These are phyloP conservation scores for Channa maculata DNA, from an alignment of 2,113 vertebrate genomes.

Conservation along the genomic window DNA sequence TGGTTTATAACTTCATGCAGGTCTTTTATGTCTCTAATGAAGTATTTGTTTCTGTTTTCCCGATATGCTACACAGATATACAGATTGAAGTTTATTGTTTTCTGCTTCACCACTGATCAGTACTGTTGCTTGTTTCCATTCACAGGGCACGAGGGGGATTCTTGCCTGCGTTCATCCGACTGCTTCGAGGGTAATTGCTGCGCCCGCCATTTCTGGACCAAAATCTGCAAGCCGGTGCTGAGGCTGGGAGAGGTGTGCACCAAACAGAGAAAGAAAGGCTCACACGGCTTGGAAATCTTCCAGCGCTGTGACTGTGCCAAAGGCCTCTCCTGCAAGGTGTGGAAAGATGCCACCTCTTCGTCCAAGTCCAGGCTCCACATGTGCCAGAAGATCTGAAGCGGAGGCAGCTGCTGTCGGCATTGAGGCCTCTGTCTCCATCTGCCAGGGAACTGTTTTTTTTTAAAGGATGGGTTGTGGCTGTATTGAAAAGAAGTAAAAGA, in stretches of 20 bases:
- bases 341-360: conserved; percentile 96
- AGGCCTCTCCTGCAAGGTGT: conserved; percentile 95
- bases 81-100: neutral
- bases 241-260: conserved; percentile 94
- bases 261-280: conserved; percentile 93
- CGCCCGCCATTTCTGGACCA: conserved; percentile 97
- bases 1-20: conserved; percentile 22
- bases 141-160: conserved; percentile 91
- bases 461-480: conserved; percentile 63
- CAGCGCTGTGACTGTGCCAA: conserved; percentile 97
- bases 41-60: conserved; percentile 38
- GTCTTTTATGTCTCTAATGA: conserved; percentile 29
- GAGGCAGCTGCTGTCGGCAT: conserved; percentile 54
- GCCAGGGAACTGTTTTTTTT: conserved; percentile 51
- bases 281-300: conserved; percentile 94
- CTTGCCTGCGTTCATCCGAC: conserved; percentile 92
- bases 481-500: conserved; percentile 66
- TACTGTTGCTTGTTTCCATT: too few species aligned
- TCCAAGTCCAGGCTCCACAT: conserved; percentile 97
- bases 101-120: conserved; percentile 7
- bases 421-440: conserved; percentile 61
- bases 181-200: conserved; percentile 93
- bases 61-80: neutral
- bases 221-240: conserved; percentile 97
- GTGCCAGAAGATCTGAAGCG: conserved; percentile 93